Evolutionary conservation across 1,140 invertebrate genomes (phyloP).

Genomic region (Diachasmimorpha longicaudata): DNA sequence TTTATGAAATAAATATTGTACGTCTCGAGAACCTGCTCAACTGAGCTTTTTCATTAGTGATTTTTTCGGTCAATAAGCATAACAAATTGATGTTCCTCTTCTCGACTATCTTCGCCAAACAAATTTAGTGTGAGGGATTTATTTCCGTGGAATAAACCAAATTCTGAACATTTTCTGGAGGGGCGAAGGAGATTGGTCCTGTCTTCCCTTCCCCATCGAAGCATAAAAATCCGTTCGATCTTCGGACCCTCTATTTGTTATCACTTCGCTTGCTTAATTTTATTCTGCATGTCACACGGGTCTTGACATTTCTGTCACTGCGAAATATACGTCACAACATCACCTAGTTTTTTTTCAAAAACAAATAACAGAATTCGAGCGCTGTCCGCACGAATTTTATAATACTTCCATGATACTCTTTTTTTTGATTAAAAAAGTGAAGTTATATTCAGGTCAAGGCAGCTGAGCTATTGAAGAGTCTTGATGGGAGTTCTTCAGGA

Average conservation of each 20-base stretch:
- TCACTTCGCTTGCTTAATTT: background rate
- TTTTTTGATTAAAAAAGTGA: background rate
- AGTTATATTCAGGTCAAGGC: background rate
- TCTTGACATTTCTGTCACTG: background rate
- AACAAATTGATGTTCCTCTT: no score
- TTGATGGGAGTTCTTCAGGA: no score
- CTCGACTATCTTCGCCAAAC: no score
- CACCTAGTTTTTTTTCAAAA: background rate
- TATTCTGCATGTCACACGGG: background rate
- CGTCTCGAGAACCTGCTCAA: background rate
- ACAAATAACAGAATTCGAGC: conserved; percentile 5
- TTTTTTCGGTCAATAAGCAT: no score
- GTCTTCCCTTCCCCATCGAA: background rate
- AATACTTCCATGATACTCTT: background rate
- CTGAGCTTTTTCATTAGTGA: background rate
- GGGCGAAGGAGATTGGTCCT: background rate
- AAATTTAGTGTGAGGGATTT: no score
- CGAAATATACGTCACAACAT: background rate
- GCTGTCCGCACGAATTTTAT: conserved; percentile 32
- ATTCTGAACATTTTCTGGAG: background rate
- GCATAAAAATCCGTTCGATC: background rate
- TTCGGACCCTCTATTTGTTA: background rate
- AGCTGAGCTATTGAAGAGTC: no score
- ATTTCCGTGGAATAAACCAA: no score
- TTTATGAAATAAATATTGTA: background rate